Evolutionary conservation across 2,113 vertebrate species (phyloP), one percentile per base, ranked within the genome.

Genomic region (Sylvietta virens): DNA sequence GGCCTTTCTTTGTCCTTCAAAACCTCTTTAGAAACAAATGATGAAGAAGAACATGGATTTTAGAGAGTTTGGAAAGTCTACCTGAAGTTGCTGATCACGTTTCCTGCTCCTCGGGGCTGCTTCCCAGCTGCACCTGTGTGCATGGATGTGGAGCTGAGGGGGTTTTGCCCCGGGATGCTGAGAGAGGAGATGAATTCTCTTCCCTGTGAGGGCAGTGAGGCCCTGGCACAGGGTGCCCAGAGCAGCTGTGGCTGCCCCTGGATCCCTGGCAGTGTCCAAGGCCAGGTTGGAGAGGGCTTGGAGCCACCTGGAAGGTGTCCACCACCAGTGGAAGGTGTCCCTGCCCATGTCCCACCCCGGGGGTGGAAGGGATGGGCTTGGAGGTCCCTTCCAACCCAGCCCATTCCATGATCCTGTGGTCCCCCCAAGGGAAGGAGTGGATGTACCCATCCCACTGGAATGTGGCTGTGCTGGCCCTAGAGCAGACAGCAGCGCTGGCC

Each of bases 121-220:
- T 15, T 47, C 74, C 65, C 84, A 21, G 54, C 37, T 35, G 53
- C 47, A n/a, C 13, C 69, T 5, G 56, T 1, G 0, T 0, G 10
- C 30, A 20, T 0, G 0, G 21, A 30, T 2, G 5, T 0, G 1
- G 48, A 51, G 54, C 50, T 53, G 27, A 1, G 31, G 6, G 13
- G 30, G 20, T 9, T 92, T 30, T 48, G 23, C 21, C 37, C 56
- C 27, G 8, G 0, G 3, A 10, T 65, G 60, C 35, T 1, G 7
- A 40, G 37, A 50, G 3, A 20, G 47, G 65, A 81, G 22, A 48
- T 0, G 26, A 58, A 89, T 70, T 26, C 27, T 39, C 54, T 14
- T 11, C 31, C 56, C 42, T 56, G 12, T 0, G 2, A 62, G 40
- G 60, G 21, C 9, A 30, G n/a, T 2, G 0, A 67, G 51, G 7